phyloP scores from a whole-genome alignment of 2,113 vertebrate genomes.

The Pelusios castaneus region DNA sequence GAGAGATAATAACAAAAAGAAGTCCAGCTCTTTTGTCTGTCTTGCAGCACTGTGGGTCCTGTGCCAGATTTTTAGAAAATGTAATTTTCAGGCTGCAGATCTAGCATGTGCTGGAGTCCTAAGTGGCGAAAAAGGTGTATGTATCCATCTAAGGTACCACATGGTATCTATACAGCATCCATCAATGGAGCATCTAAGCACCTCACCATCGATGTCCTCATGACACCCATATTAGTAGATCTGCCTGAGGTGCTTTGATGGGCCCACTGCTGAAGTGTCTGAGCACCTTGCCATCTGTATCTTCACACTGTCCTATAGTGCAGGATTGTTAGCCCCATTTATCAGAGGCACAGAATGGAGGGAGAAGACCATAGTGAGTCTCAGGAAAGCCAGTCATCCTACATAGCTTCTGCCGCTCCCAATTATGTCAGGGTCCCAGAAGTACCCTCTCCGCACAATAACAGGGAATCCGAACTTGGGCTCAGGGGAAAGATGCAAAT shows the following conservation, averaged over 20 bases:
- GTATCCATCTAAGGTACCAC: not conserved
- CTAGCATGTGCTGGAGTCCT: not conserved
- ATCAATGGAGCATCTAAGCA: not conserved
- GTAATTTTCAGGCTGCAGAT: not conserved
- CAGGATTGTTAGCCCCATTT: not conserved
- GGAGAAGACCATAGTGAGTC: not conserved
- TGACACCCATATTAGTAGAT: not conserved
- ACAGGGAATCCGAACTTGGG: not conserved
- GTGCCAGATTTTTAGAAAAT: not conserved
- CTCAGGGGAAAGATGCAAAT: not conserved
- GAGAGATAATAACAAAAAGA: slow-evolving; percentile 4
- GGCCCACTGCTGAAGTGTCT: not conserved
- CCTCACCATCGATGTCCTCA: not conserved
- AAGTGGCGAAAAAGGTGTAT: not conserved
- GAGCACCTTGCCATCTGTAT: not conserved
- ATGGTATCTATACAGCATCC: not conserved
- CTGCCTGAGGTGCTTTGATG: not conserved
- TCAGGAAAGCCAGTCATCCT: not conserved
- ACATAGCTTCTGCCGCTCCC: not conserved
- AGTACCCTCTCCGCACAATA: not conserved
- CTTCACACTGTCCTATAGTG: not conserved
- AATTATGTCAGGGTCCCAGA: not conserved
- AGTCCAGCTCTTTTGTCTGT: slow-evolving; percentile 26
- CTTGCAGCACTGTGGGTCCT: not conserved
- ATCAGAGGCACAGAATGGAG: not conserved